Base-by-base conservation (phyloP, 1,140 invertebrate genomes). In the Amphibalanus amphitrite region DNA sequence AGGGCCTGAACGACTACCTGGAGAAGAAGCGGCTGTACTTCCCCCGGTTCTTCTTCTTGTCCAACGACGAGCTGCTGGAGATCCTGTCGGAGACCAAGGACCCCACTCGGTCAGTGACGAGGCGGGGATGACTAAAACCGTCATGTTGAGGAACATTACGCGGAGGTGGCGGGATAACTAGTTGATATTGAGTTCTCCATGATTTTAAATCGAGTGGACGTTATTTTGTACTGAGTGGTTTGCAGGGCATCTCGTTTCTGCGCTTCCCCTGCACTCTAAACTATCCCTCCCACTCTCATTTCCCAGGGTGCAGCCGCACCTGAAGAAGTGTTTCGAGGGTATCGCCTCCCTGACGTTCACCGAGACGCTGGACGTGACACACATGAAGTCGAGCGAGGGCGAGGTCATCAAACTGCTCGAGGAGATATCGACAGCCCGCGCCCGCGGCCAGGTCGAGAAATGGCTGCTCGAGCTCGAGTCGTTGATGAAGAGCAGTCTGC, bases 1-100 rank as follows among this genome's bases (percentile, higher is more conserved):
- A 91, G 79, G 95, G 95, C 69, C 82, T 98, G 15, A 95, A 96
- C 78, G 90, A 90, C 72, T 97, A 98, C 79, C 82, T 98, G 75
- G 95, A 98, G 81, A 96, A 96, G 84, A 97, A 98, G 78, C 84
- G 95, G 29, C 82, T 97, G 0, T 95, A 87, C 78, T 98, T 97
- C 81, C 92, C 95, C 4, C 82, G 93, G 74, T 97, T 98, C 84
- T 98, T 97, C 86, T 98, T 98, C 81, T 81, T 98, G 26, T 97
- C 95, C 10, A 97, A 98, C 79, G 94, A 97, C 79, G 95, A 98
- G 79, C 80, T 98, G 29, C 82, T 98, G 28, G 95, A 97, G 83
- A 97, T 98, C 77, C 80, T 98, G 59, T 96, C 94, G 0, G 93
- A 97, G 82, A 97, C 95, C 0, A 97, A 97, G 82, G 93, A 97